Conservation (phyloP, 2,113 vertebrate genomes). For the Thinocorus orbignyianus region DNA sequence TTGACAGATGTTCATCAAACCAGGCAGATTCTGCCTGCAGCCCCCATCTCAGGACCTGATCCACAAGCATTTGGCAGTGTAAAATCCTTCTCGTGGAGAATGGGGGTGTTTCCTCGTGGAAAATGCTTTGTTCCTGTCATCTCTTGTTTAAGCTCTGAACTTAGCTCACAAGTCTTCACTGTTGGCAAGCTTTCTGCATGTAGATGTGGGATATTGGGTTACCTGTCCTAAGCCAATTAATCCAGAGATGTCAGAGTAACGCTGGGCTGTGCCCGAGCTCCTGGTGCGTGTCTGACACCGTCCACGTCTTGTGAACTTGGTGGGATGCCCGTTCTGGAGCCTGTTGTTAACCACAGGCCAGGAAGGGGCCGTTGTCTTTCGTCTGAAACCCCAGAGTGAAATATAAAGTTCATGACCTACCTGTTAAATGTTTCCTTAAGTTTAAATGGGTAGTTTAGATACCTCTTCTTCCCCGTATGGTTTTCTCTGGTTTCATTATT, state of each 20-base stretch:
- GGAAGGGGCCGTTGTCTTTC: background rate
- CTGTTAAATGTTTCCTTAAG: background rate
- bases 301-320: background rate
- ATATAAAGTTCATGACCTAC: background rate
- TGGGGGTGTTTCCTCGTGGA: background rate
- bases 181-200: background rate
- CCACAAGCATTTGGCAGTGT: background rate
- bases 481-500: background rate
- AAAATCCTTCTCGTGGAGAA: background rate
- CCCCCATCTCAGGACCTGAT: background rate
- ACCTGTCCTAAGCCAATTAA: background rate
- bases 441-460: background rate
- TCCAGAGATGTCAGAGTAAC: background rate
- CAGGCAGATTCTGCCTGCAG: background rate
- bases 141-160: background rate
- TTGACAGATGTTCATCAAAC: background rate
- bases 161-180: background rate
- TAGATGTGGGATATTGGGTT: background rate
- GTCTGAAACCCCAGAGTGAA: background rate
- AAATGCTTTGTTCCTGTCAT: background rate
- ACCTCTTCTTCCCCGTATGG: background rate
- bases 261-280: background rate
- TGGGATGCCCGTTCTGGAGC: background rate
- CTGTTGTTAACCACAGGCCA: background rate
- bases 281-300: background rate